These are phyloP conservation scores for Ptiloglossa arizonensis DNA, from an alignment of 1,140 invertebrate genomes.

Conservation along the genomic window DNA sequence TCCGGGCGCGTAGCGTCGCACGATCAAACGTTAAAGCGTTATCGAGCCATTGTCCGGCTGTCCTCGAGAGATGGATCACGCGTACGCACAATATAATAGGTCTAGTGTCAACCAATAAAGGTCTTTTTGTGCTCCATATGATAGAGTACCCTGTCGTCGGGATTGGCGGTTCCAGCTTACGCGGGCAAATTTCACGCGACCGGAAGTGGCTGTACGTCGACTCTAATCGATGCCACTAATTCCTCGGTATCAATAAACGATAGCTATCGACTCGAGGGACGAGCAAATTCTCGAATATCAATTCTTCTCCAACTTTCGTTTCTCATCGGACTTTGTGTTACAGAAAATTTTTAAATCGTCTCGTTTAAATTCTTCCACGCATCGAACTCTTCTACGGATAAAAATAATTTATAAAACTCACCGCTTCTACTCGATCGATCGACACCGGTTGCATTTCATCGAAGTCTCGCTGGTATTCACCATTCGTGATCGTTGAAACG, in stretches of 20 bases:
- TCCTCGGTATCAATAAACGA: neutral
- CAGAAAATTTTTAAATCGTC: no score
- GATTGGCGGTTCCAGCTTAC: slow-evolving; percentile 40
- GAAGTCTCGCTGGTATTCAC: no score
- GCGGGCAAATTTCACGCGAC: slow-evolving; percentile 52
- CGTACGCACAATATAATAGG: slow-evolving; percentile 75
- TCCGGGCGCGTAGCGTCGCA: slow-evolving; percentile 26
- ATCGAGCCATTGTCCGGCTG: slow-evolving; percentile 76
- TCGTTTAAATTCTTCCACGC: no score
- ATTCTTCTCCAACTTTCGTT: no score
- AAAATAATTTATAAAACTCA: no score
- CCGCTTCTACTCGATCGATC: no score
- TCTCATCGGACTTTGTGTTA: no score
- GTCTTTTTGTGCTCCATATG: slow-evolving; percentile 75
- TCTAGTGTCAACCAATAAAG: slow-evolving; percentile 77
- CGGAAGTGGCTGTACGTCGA: neutral
- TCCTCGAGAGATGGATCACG: slow-evolving; percentile 78
- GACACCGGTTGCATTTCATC: no score
- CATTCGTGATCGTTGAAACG: no score
- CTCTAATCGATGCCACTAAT: slow-evolving; percentile 10
- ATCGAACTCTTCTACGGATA: no score
- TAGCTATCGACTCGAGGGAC: neutral
- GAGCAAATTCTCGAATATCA: no score
- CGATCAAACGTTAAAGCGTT: slow-evolving; percentile 65
- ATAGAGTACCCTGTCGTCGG: slow-evolving; percentile 69